Percentiles rank a stretch among this genome's conserved stretches.
Conservation (phyloP, 2,113 vertebrate species). For the Serranochromis macrocephalus region DNA sequence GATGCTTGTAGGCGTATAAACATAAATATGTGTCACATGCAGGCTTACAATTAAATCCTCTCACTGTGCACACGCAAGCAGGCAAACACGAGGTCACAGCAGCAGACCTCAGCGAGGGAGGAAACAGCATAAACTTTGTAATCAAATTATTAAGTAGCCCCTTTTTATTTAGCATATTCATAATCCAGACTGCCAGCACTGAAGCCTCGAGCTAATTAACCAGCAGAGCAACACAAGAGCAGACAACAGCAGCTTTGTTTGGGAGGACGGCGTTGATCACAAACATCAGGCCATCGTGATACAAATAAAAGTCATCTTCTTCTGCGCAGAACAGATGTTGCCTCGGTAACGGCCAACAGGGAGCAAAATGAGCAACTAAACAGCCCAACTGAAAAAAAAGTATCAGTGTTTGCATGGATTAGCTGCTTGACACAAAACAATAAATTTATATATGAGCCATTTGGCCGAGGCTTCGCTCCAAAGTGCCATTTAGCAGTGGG, state of each 20-base stretch:
- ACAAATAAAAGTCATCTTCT: neutral
- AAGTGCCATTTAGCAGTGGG: neutral
- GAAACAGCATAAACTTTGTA: slow-evolving; percentile 22
- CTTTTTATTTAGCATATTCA: slow-evolving; percentile 36
- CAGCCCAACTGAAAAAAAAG: neutral
- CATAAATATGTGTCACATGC: slow-evolving; percentile 16
- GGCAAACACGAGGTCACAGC: neutral
- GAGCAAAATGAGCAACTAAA: neutral
- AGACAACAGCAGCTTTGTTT: slow-evolving; percentile 28
- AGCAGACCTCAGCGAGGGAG: neutral
- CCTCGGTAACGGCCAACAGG: slow-evolving; percentile 11
- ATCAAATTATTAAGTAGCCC: slow-evolving; percentile 40
- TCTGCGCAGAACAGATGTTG: slow-evolving; percentile 19
- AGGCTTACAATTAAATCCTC: slow-evolving; percentile 1
- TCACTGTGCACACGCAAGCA: neutral
- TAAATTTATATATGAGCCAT: slow-evolving; percentile 7
- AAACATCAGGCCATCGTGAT: slow-evolving; percentile 16
- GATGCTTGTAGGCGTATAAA: slow-evolving; percentile 9
- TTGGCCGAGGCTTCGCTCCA: neutral
- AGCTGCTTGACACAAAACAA: slow-evolving; percentile 9
- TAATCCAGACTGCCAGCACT: neutral
- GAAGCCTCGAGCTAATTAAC: slow-evolving; percentile 33
- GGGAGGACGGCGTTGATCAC: neutral
- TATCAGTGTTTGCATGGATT: neutral
- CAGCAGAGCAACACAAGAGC: neutral